These are phyloP conservation scores for Norana najaformis DNA, from an alignment of 2,888 invertebrate species.

Conservation along the genomic window DNA sequence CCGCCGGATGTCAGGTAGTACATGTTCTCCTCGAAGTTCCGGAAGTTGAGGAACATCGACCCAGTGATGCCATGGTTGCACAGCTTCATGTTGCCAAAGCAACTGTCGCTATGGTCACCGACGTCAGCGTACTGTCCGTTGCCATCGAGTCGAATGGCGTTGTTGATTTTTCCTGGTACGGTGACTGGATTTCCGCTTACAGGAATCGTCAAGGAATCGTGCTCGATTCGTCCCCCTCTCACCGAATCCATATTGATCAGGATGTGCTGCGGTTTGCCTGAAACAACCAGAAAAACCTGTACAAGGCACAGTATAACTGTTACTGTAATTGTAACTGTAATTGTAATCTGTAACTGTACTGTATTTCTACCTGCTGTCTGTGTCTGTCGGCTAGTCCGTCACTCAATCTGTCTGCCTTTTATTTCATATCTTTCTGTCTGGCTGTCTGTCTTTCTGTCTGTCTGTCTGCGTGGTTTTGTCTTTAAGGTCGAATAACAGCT, in stretches of 20 bases:
- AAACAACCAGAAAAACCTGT: background rate
- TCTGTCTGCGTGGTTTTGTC: background rate
- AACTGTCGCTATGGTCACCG: slow-evolving; percentile 50
- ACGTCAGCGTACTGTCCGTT: slow-evolving; percentile 55
- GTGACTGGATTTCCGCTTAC: slow-evolving; percentile 46
- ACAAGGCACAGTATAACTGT: too few relatives aligned
- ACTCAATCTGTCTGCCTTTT: too few relatives aligned
- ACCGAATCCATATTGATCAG: slow-evolving; percentile 52
- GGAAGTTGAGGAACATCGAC: slow-evolving; percentile 55
- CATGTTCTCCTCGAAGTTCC: slow-evolving; percentile 52
- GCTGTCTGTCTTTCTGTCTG: too few relatives aligned
- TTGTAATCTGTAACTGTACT: background rate
- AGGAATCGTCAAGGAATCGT: slow-evolving; percentile 45
- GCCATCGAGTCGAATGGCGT: slow-evolving; percentile 54
- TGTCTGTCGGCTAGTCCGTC: background rate
- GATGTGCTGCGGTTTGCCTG: slow-evolving; percentile 51
- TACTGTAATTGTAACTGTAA: background rate
- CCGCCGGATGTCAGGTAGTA: slow-evolving; percentile 45
- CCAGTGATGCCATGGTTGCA: slow-evolving; percentile 56
- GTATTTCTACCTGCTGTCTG: background rate
- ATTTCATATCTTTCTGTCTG: background rate
- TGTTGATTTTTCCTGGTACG: slow-evolving; percentile 52
- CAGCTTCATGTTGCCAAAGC: slow-evolving; percentile 54
- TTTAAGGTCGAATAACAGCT: background rate
- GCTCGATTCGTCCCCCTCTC: slow-evolving; percentile 44